Conservation (phyloP, 2,113 vertebrate species). For the Gymnocephalus cernua region DNA sequence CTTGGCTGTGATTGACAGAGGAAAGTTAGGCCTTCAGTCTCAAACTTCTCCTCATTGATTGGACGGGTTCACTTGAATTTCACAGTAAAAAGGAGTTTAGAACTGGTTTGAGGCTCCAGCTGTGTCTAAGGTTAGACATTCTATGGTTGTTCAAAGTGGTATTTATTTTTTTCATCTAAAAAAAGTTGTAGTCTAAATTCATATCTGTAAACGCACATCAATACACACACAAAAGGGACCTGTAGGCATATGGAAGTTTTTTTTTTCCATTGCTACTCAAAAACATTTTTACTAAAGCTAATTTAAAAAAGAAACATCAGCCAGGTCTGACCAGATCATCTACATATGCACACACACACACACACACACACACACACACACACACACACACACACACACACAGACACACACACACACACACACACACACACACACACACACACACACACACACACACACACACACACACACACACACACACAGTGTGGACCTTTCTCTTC, state of each 20-base stretch:
- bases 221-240: not conserved
- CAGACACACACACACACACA: not conserved
- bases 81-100: not conserved
- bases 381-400: too few species aligned
- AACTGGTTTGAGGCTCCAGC: not conserved
- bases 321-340: not conserved
- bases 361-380: not conserved
- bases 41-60: constrained; percentile 11
- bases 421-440: not conserved
- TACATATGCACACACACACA: not conserved
- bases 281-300: not conserved
- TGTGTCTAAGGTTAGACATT: not conserved
- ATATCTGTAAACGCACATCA: not conserved
- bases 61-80: constrained; percentile 2
- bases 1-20: constrained; percentile 38
- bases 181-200: not conserved
- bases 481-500: not conserved
- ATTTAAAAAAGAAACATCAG: not conserved
- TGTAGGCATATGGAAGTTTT: not conserved
- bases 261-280: not conserved
- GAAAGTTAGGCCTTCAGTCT: constrained; percentile 20
- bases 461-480: not conserved
- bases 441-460: not conserved
- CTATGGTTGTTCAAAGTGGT: not conserved
- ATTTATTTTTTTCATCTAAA: not conserved